Base-by-base conservation (phyloP, 1,140 invertebrate genomes). In the Lethrus apterus region DNA sequence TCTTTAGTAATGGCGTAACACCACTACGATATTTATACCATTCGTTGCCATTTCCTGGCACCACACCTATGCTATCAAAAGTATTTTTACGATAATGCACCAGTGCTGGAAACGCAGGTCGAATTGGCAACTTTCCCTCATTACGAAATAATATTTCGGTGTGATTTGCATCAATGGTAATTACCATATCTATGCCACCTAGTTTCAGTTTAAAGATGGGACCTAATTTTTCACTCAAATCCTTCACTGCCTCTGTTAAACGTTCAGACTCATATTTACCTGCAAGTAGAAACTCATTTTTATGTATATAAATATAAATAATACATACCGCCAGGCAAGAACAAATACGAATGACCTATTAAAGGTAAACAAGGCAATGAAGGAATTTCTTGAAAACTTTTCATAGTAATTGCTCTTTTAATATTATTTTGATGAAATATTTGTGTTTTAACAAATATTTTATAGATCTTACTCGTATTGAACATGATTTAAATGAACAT, bases 21-120 rank as follows among this genome's bases (percentile, higher is more conserved):
- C 58, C 60, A 31, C 45, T 52, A 40, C 67, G 47, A 18, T 62
- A 56, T 49, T 58, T 62, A 38, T 66, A 60, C 67, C 67, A 69
- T 46, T 65, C 61, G 19, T 61, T 49, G 3, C 66, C 66, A 54
- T 67, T 67, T 10, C 58, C 64, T 14, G 65, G 63, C 17, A 68
- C 59, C 10, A 68, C 52, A 15, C 67, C 67, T n/a, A 60, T 51
- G 38, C 65, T 64, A 11, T 57, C 55, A 44, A 61, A 66, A 9
- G 29, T 52, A 43, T 60, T 58, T 33, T 57, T 32, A 19, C 66
- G 47, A 32, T 61, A 61, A 43, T 65, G 48, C 5, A 54, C 35
- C 4, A 68, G 48, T 9, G 67, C 67, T 3, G 60, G 58, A 54
- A 69, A 67, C 26, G 58, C 19, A 2, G 64, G 65, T 32, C 67